Evolutionary conservation across 2,888 invertebrate species (phyloP).

Genomic region (Campoletis raptor): DNA sequence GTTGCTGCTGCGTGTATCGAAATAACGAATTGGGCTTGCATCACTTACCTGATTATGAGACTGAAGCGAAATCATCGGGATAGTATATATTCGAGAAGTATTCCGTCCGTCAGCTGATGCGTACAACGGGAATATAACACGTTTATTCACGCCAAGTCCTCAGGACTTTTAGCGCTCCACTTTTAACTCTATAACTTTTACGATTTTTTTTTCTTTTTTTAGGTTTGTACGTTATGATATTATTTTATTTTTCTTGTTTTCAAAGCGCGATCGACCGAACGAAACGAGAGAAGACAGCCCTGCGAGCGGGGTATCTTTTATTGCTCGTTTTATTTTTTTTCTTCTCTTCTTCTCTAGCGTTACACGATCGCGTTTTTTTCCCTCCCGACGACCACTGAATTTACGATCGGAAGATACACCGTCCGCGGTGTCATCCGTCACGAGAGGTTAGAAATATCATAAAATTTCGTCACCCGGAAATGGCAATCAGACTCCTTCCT

Average conservation of each 20-base stretch:
- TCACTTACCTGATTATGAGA: slow-evolving; percentile 82
- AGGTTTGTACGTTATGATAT: neutral
- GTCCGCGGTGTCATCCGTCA: slow-evolving; percentile 1
- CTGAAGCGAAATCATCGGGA: slow-evolving; percentile 81
- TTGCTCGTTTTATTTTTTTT: slow-evolving; percentile 44
- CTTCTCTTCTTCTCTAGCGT: slow-evolving; percentile 19
- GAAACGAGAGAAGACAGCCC: slow-evolving; percentile 22
- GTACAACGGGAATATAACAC: slow-evolving; percentile 31
- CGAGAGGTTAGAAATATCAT: neutral
- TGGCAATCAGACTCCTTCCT: neutral
- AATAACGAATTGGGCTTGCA: slow-evolving; percentile 58
- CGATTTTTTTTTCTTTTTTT: slow-evolving; percentile 29
- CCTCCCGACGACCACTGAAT: slow-evolving; percentile 23
- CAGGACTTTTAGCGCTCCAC: slow-evolving; percentile 1
- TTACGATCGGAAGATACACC: slow-evolving; percentile 4
- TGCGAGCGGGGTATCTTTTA: slow-evolving; percentile 33
- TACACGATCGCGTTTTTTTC: slow-evolving; percentile 25
- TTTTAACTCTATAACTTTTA: slow-evolving; percentile 22
- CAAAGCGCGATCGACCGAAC: slow-evolving; percentile 10
- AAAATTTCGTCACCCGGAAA: neutral
- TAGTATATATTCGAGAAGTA: slow-evolving; percentile 35
- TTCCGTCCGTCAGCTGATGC: slow-evolving; percentile 56
- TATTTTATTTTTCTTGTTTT: slow-evolving; percentile 2
- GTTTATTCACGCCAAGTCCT: slow-evolving; percentile 8
- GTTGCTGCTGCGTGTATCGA: slow-evolving; percentile 51